Evolutionary conservation across 1,140 invertebrate species (phyloP), one percentile per base, ranked within the genome.

Genomic region (Platorchestia sp.): DNA sequence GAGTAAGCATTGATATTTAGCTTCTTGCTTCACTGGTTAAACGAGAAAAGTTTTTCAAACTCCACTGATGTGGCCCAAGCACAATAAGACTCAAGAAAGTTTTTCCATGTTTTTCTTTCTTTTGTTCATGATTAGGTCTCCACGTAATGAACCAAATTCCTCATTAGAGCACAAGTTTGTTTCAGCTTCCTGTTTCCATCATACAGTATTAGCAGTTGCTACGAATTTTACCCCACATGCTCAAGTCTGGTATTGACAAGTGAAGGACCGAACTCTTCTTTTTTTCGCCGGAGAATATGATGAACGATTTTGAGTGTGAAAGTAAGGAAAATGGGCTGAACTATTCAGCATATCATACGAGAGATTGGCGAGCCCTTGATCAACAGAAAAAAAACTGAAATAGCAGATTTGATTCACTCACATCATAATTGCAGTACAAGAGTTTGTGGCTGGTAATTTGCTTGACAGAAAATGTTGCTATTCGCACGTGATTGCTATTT

Each of bases 1-100:
- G 91, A 93, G 43, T 93, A 93, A 93, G 91, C 91, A 93, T 93
- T 93, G 91, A 93, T 93, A 93, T 93, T 90, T 93, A 93, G 91
- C 91, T 93, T 93, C 91, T 45, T 93, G 91, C 41, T 93, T 45
- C 43, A n/a, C 43, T 93, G 91, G 44, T 40, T n/a, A 93, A 47
- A 93, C 91, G 91, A 93, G 91, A 93, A 93, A 93, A 93, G 41
- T 93, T 93, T 47, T 93, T 45, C 91, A 40, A 44, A 44, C 45
- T 93, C 45, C 3, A 47, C 43, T 5, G 87, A 19, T 44, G 1
- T 27, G 45, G 16, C 47, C 19, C 7, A 40, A 44, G 43, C 45
- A 44, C 40, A 45, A 45, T 93, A 93, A 93, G 45, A 45, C 45
- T 93, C 43, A 42, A 44, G 7, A 40, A 93, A 44, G 5, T 90